Evolutionary conservation across 92 coral and sea anemone genomes (phyloP).

Genomic region (Parazoanthus swiftii): DNA sequence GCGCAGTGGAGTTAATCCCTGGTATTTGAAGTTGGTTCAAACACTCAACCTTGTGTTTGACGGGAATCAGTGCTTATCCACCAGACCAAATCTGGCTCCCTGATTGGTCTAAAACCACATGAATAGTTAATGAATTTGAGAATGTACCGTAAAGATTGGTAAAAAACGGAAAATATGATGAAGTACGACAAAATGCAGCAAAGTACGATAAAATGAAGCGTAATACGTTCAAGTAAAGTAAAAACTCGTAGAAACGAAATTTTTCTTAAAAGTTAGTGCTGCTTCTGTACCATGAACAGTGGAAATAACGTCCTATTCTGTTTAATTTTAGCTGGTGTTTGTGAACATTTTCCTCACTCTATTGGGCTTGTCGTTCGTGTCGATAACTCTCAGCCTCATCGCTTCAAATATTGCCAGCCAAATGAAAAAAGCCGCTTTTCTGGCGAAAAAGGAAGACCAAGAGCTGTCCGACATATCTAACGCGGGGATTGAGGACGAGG

Average conservation of each 20-base stretch:
- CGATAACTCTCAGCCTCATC: constrained; percentile 81
- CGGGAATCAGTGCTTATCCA: too few relatives aligned
- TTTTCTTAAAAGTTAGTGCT: not conserved
- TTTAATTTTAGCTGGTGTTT: constrained; percentile 64
- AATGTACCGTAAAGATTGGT: too few relatives aligned
- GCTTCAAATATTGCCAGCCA: constrained; percentile 82
- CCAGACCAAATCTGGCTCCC: too few relatives aligned
- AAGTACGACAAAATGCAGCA: too few relatives aligned
- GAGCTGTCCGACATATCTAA: constrained; percentile 74
- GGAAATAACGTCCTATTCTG: not conserved
- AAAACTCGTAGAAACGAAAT: not conserved
- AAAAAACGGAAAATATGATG: too few relatives aligned
- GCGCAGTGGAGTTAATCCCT: too few relatives aligned
- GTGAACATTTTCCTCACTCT: constrained; percentile 69
- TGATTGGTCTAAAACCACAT: too few relatives aligned
- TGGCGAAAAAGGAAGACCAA: constrained; percentile 63
- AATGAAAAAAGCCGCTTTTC: constrained; percentile 74
- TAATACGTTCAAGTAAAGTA: not conserved
- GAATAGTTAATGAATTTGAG: too few relatives aligned
- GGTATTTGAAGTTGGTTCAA: too few relatives aligned
- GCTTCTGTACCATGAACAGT: not conserved
- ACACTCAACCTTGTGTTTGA: too few relatives aligned
- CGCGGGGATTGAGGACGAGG: constrained; percentile 62
- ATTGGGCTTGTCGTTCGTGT: constrained; percentile 74
- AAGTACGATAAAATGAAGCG: not conserved